Percentiles rank a stretch among this genome's conserved stretches.
Conservation (phyloP, 1,140 invertebrate species). For the Drosophila trapezifrons region DNA sequence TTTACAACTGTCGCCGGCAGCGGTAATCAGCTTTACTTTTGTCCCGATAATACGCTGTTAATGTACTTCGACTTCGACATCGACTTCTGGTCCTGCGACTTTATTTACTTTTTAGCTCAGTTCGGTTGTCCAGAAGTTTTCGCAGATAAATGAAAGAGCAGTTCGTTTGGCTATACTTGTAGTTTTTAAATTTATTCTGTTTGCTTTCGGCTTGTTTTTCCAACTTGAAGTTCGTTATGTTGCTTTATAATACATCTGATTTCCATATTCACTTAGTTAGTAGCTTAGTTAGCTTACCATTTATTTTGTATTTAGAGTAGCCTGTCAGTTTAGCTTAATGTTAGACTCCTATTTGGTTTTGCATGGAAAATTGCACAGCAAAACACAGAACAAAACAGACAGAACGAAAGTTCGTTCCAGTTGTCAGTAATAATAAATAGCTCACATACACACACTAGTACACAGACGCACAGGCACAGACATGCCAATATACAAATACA, state of each 20-base stretch:
- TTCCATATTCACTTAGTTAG: slow-evolving; percentile 56
- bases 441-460: slow-evolving; percentile 37
- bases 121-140: slow-evolving; percentile 32
- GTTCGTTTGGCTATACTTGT: slow-evolving; percentile 43
- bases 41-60: slow-evolving; percentile 66
- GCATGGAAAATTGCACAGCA: slow-evolving; percentile 53
- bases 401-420: slow-evolving; percentile 40
- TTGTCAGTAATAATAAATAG: slow-evolving; percentile 48
- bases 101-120: slow-evolving; percentile 45
- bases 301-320: slow-evolving; percentile 34
- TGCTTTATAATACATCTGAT: slow-evolving; percentile 60
- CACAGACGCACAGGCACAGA: slow-evolving; percentile 18
- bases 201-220: slow-evolving; percentile 47
- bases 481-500: slow-evolving; percentile 54
- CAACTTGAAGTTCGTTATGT: slow-evolving; percentile 58
- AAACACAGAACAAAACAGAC: slow-evolving; percentile 31
- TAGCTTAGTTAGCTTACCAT: slow-evolving; percentile 51
- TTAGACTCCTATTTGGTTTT: slow-evolving; percentile 43
- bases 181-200: slow-evolving; percentile 58
- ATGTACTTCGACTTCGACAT: slow-evolving; percentile 63
- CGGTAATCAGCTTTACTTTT: slow-evolving; percentile 77
- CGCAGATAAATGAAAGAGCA: slow-evolving; percentile 31
- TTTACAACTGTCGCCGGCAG: slow-evolving; percentile 71
- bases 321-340: slow-evolving; percentile 41
- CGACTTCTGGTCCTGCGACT: slow-evolving; percentile 2